phyloP scores from a whole-genome alignment of 2,113 vertebrate species.

The Pan paniscus region DNA sequence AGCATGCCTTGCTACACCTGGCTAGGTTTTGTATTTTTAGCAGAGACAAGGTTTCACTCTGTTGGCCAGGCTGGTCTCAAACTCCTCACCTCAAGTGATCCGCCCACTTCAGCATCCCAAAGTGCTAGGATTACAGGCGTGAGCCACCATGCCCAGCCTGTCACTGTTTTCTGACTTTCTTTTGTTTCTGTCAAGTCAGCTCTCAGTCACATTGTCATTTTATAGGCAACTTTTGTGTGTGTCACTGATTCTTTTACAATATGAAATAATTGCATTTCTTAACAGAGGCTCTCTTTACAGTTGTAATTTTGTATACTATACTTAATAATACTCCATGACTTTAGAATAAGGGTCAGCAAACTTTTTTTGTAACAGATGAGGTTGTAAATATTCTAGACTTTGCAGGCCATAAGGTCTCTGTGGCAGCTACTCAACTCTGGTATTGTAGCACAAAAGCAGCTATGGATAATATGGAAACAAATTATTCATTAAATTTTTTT shows the following conservation, averaged over 20 bases:
- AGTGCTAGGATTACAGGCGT: too few species aligned
- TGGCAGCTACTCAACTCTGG: neutral
- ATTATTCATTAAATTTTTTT: too few species aligned
- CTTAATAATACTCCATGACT: neutral
- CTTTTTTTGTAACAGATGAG: neutral
- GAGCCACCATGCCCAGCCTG: too few species aligned
- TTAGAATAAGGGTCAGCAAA: neutral
- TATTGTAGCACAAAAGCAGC: neutral
- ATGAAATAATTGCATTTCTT: neutral
- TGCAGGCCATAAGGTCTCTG: neutral
- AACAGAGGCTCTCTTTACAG: neutral
- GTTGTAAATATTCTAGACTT: neutral
- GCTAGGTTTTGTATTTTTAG: too few species aligned
- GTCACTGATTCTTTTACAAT: neutral
- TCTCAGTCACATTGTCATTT: neutral
- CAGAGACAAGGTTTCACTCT: too few species aligned
- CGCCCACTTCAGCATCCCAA: too few species aligned
- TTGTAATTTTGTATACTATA: neutral
- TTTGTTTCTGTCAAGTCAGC: neutral
- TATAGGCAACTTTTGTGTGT: neutral
- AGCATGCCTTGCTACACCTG: accelerated
- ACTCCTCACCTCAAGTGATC: too few species aligned
- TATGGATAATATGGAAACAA: neutral
- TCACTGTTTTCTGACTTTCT: neutral
- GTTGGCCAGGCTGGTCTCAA: too few species aligned